Evolutionary conservation across 2,888 invertebrate species (phyloP).

Genomic region (Lymantria monacha): DNA sequence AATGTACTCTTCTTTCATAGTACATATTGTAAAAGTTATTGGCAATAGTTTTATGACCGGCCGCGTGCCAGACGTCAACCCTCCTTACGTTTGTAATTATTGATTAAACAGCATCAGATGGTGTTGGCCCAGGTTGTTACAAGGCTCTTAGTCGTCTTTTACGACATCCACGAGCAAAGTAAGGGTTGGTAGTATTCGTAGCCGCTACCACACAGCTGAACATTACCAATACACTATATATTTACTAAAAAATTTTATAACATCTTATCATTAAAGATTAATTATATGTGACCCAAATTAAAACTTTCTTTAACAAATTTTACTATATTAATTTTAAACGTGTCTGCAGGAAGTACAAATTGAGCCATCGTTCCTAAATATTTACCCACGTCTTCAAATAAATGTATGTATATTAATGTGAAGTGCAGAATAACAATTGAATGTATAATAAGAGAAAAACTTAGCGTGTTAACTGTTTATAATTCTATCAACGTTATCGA

Average conservation of each 20-base stretch:
- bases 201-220: no score
- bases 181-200: no score
- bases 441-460: slow-evolving; percentile 37
- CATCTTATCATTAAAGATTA: background rate
- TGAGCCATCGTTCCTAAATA: slow-evolving; percentile 12
- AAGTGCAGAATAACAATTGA: slow-evolving; percentile 14
- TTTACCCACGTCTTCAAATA: slow-evolving; percentile 13
- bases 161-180: no score
- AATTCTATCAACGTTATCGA: slow-evolving; percentile 14
- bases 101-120: no score
- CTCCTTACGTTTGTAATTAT: no score
- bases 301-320: background rate
- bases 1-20: no score
- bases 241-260: no score
- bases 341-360: slow-evolving; percentile 17
- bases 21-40: no score
- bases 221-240: background rate
- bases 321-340: background rate
- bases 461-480: slow-evolving; percentile 11
- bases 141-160: no score
- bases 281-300: background rate
- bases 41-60: no score
- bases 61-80: no score
- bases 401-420: slow-evolving; percentile 23
- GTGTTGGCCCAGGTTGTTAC: no score